Conservation (phyloP, 2,797 vertebrate species). For the Gambusia yucatana region DNA sequence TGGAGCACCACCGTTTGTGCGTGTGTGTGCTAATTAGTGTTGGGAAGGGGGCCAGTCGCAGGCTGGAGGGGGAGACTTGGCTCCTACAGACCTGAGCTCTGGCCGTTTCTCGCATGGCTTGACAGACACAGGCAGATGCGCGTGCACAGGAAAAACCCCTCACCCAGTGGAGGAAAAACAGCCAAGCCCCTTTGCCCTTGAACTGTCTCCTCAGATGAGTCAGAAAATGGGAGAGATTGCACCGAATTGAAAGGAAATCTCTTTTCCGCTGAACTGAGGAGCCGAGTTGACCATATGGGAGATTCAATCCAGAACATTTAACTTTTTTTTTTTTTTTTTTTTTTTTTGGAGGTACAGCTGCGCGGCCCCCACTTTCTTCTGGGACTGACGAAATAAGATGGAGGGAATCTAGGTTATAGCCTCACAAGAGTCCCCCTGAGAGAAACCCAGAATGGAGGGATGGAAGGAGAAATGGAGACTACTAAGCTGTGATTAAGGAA, state of each 20-base stretch:
- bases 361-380: slow-evolving; percentile 20
- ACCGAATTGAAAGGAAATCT: slow-evolving; percentile 46
- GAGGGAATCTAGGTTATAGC: slow-evolving; percentile 61
- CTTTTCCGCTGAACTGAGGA: slow-evolving; percentile 39
- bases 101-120: slow-evolving; percentile 65
- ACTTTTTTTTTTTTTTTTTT: slow-evolving; percentile 28
- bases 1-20: slow-evolving; percentile 18
- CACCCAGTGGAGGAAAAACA: slow-evolving; percentile 44
- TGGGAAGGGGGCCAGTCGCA: slow-evolving; percentile 65
- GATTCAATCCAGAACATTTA: slow-evolving; percentile 42
- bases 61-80: slow-evolving; percentile 70
- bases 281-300: slow-evolving; percentile 22
- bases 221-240: slow-evolving; percentile 35
- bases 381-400: slow-evolving; percentile 35
- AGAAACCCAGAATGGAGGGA: slow-evolving; percentile 48
- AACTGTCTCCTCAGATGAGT: slow-evolving; percentile 60
- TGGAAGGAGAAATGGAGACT: slow-evolving; percentile 59
- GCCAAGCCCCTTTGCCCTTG: slow-evolving; percentile 57
- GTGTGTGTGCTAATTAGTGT: slow-evolving; percentile 63
- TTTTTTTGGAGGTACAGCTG: slow-evolving; percentile 43
- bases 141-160: slow-evolving; percentile 12
- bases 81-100: slow-evolving; percentile 73
- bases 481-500: slow-evolving; percentile 75
- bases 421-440: slow-evolving; percentile 53
- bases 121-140: slow-evolving; percentile 42